Base-by-base conservation (phyloP, 2,797 vertebrate species). In the Enteromius thamalakanensis region DNA sequence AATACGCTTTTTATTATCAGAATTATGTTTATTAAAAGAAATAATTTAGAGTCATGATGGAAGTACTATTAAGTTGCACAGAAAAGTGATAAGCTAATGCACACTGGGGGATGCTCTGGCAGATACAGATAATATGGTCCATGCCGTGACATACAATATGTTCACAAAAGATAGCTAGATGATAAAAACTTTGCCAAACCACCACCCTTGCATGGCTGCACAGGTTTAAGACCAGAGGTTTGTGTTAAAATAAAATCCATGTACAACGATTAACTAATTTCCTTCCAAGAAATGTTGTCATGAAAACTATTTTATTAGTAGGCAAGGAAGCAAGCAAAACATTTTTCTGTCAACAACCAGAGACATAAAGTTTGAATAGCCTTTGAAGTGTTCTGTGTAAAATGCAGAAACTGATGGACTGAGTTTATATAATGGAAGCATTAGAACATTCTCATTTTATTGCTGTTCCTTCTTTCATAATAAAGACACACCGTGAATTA, bases 81-180 rank as follows among this genome's bases (percentile, higher is more conserved):
- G n/a, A 26, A 17, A 26, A 29, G 40, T 47, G n/a, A 79, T 23
- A 77, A 10, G 23, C 1, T 14, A 34, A 6, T 12, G 7, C 5
- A 19, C 12, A 21, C 11, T 58, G 15, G 51, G 8, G 40, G 53
- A 23, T 60, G 37, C 40, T 34, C 64, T 76, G 74, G 26, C 40
- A 76, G 51, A 47, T 77, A 37, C 1, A 58, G 81, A 82, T 82
- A 76, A 76, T 10, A 42, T 15, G 7, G 15, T 29, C 17, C 11
- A n/a, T 9, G 12, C 74, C 7, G 19, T 34, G 6, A 47, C 7
- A 64, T 3, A 32, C 55, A 69, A 55, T 58, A 15, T 83, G 81
- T 70, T 83, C 19, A 60, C 23, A 62, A 70, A 83, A 77, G 81
- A 83, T 83, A 65, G 15, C 29, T 32, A 69, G 3, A 77, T 53